Base-by-base conservation (phyloP, 2,797 vertebrate genomes). In the Bucorvus abyssinicus region DNA sequence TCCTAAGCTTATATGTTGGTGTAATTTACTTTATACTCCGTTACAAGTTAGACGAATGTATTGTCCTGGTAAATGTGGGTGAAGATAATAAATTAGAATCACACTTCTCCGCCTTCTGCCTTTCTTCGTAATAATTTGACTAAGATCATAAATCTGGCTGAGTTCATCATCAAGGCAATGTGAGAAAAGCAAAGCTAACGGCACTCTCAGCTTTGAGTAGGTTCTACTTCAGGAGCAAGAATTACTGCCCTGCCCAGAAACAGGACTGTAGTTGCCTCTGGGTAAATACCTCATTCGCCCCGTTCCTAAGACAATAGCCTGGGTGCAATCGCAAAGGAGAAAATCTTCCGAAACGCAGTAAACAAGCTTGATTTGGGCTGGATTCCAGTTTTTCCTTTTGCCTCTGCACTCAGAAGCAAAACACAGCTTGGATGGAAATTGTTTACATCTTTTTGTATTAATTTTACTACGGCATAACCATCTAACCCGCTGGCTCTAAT, bases 401-500 rank as follows among this genome's bases (percentile, higher is more conserved):
- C n/a, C 14, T 69, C 63, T 69, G 44, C 9, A 1, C 34, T 15
- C 9, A 73, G 76, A 76, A 69, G 14, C 26, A 91, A 88, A 89
- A 52, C 53, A 49, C 20, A 76, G 24, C 71, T 94, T 55, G 70
- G 70, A 7, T 89, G 27, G 30, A 83, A 73, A 34, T 47, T 68
- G 60, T 89, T 96, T 90, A 68, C 84, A n/a, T 77, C 68, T 90
- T 57, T 49, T 59, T 69, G 63, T 36, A 38, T 70, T 49, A 64
- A 84, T 94, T 89, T 86, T 76, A n/a, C 61, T n/a, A 1, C 42
- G 69, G 69, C 70, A 52, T 19, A 85, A 77, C 71, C 93, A 78
- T 91, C 82, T 79, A 93, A 60, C 85, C 93, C 40, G 30, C 55
- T 86, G 87, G 69, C 70, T 91, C 29, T 60, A 45, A 67, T 10